Base-by-base conservation (phyloP, 1,140 invertebrate species). In the Papilio aristodemus region DNA sequence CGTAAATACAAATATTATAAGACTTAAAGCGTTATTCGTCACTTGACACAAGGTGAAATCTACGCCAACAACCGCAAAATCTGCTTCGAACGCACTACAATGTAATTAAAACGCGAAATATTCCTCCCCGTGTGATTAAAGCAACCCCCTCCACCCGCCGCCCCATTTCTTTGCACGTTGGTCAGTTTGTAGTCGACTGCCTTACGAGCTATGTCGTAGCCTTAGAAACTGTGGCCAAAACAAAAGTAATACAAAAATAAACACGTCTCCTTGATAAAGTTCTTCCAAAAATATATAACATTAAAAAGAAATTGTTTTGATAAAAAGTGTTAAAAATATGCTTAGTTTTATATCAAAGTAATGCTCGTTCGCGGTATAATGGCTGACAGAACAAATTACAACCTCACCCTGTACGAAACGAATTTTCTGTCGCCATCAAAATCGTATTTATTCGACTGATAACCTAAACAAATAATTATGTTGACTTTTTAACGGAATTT, bases 201-300 rank as follows among this genome's bases (percentile, higher is more conserved):
- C 87, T 89, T 81, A 72, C 77, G 75, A 80, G 80, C 69, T 75
- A 81, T 79, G 79, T 81, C 85, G 83, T 82, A 80, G 84, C 82
- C 87, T 84, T 89, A 90, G 88, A 85, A 86, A 90, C 88, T 86
- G 71, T 76, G 73, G 70, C 74, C 86, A 82, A 90, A 89, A 32
- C 27, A 32, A 32, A 32, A 32, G 6, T 32, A 32, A 32, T n/a
- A 89, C 86, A 89, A 89, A 87, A 89, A 90, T 87, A 90, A 90
- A 87, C 84, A 87, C 81, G 58, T 46, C 43, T 68, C 59, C 54
- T 68, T 32, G 9, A 69, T 72, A 73, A 74, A 70, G 14, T 41
- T 63, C 22, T 27, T 43, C 22, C 14, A 17, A 41, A 41, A n/a
- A 27, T 60, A 14, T 8, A 10, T 36, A n/a, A 11, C 8, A 38